A percentile compares a stretch with the other conserved stretches of the same genome.
These are phyloP conservation scores for Tineola bisselliella DNA, from an alignment of 2,888 invertebrate species.

Conservation along the genomic window DNA sequence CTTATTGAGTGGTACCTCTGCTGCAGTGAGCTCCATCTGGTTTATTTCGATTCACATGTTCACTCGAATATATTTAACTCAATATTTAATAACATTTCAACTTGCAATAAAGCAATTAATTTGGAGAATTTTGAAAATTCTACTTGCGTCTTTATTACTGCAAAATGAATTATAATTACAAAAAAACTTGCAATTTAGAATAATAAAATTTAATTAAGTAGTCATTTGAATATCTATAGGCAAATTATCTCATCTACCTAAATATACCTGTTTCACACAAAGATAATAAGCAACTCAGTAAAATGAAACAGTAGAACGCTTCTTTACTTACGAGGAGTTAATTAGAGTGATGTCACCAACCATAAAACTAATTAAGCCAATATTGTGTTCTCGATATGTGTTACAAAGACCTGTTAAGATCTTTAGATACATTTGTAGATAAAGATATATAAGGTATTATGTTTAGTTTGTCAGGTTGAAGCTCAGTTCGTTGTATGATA, in stretches of 20 bases:
- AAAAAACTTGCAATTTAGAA: background rate
- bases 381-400: background rate
- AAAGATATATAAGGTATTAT: too few species aligned
- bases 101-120: background rate
- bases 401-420: background rate
- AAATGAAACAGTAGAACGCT: too few species aligned
- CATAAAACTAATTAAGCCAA: constrained; percentile 11
- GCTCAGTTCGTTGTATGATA: background rate
- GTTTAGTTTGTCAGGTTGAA: too few species aligned
- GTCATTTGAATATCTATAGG: background rate
- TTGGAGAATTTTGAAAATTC: background rate
- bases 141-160: background rate
- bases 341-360: constrained; percentile 9
- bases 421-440: background rate
- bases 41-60: too few species aligned
- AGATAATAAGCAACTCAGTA: too few species aligned
- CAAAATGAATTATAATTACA: too few species aligned
- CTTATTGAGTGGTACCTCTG: too few species aligned
- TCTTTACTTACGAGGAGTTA: background rate
- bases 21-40: too few species aligned
- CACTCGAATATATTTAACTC: too few species aligned
- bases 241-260: too few species aligned
- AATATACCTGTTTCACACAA: too few species aligned
- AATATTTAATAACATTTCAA: too few species aligned
- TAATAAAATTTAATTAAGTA: background rate